A percentile compares a stretch with the other conserved stretches of the same genome.
Conservation (phyloP, 2,797 vertebrate species). For the Galaxias olidus region DNA sequence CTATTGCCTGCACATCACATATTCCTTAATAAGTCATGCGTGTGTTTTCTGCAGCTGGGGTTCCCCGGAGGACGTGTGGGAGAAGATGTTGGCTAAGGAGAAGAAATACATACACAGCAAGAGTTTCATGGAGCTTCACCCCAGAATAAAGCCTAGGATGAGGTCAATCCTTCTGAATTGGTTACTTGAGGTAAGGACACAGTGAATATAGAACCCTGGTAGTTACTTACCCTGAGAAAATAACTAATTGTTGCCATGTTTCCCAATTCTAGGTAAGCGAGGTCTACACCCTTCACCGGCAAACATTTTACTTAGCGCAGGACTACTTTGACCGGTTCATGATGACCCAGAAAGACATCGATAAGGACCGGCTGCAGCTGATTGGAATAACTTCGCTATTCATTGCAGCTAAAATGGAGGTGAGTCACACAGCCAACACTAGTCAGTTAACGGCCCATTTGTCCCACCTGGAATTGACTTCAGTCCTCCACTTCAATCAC, state of each 20-base stretch:
- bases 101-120: constrained; percentile 79
- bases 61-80: constrained; percentile 83
- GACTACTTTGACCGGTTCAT: constrained; percentile 93
- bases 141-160: constrained; percentile 82
- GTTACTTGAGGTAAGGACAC: constrained; percentile 82
- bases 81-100: constrained; percentile 83
- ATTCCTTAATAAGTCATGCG: background rate
- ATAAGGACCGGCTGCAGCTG: constrained; percentile 86
- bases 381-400: constrained; percentile 89
- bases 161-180: constrained; percentile 87
- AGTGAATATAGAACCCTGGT: background rate
- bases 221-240: background rate
- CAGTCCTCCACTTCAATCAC: constrained; percentile 3
- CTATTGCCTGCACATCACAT: background rate
- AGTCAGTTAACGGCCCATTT: background rate
- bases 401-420: constrained; percentile 92
- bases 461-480: background rate
- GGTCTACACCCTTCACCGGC: constrained; percentile 85
- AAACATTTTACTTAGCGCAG: constrained; percentile 92
- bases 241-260: background rate
- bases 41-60: constrained; percentile 76
- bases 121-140: constrained; percentile 73
- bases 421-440: constrained; percentile 49
- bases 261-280: constrained; percentile 81
- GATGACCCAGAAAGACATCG: constrained; percentile 81